phyloP scores from a whole-genome alignment of 2,113 vertebrate species.

The Phylloscopus trochilus region DNA sequence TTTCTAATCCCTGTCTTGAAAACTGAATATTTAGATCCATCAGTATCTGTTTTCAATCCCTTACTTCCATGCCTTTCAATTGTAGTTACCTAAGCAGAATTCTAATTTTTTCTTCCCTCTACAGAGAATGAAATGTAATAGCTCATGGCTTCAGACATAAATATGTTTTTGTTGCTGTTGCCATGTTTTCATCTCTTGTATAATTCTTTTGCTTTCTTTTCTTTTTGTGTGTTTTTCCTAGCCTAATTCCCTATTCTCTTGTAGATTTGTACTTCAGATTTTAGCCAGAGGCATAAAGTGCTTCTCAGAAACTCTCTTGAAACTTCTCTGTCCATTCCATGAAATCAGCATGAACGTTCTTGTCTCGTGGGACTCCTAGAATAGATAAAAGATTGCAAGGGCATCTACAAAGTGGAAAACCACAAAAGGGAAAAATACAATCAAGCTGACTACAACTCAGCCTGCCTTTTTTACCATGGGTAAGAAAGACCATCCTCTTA shows the following conservation, averaged over 20 bases:
- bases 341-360: constrained; percentile 26
- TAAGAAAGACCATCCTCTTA: not conserved
- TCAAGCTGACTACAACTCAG: not conserved
- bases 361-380: constrained; percentile 18
- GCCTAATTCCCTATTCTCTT: constrained; percentile 31
- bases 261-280: constrained; percentile 33
- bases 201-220: not conserved
- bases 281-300: constrained; percentile 34
- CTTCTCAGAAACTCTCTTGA: constrained; percentile 33
- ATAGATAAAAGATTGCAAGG: constrained; percentile 45
- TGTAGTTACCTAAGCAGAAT: not conserved
- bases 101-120: not conserved
- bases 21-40: not conserved
- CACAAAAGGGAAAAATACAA: not conserved
- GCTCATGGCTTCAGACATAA: not conserved
- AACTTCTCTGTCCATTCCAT: constrained; percentile 29
- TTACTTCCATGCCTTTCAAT: not conserved
- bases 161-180: not conserved
- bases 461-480: not conserved
- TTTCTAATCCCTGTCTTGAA: not conserved
- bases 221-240: not conserved
- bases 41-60: not conserved
- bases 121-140: not conserved
- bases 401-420: constrained; percentile 21
- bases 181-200: not conserved